Conservation (phyloP, 1,140 invertebrate genomes). For the Drosophila sucinea region DNA sequence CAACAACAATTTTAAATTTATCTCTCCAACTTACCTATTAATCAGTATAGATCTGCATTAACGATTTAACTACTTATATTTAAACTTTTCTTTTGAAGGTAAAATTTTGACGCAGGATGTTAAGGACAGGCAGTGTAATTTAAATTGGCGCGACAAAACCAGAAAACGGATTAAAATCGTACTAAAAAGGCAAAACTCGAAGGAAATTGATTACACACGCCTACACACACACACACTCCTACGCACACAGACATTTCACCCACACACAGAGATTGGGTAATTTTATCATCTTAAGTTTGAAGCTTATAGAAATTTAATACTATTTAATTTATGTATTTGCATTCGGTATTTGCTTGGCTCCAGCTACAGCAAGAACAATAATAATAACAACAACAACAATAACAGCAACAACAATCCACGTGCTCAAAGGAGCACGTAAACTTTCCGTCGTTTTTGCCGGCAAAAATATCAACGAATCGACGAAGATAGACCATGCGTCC, state of each 20-base stretch:
- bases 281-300: conserved; percentile 62
- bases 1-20: not conserved
- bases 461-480: conserved; percentile 58
- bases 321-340: conserved; percentile 65
- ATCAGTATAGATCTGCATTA: not conserved
- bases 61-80: conserved; percentile 9
- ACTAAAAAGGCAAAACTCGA: conserved; percentile 33
- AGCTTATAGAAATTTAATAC: conserved; percentile 62
- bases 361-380: conserved; percentile 37
- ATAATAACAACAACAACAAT: conserved; percentile 38
- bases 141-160: conserved; percentile 43
- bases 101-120: not conserved
- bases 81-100: not conserved
- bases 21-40: not conserved
- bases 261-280: conserved; percentile 14
- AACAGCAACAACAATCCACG: conserved; percentile 30
- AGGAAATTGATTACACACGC: conserved; percentile 60
- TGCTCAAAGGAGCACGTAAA: conserved; percentile 2
- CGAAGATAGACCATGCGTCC: conserved; percentile 61
- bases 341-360: not conserved
- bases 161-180: conserved; percentile 13
- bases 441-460: conserved; percentile 31
- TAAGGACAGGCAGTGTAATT: conserved; percentile 29
- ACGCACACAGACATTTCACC: not conserved
- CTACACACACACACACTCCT: conserved; percentile 24